Percentiles rank a stretch among this genome's conserved stretches.
Conservation (phyloP, 2,113 vertebrate genomes). For the Cyanoliseus patagonus region DNA sequence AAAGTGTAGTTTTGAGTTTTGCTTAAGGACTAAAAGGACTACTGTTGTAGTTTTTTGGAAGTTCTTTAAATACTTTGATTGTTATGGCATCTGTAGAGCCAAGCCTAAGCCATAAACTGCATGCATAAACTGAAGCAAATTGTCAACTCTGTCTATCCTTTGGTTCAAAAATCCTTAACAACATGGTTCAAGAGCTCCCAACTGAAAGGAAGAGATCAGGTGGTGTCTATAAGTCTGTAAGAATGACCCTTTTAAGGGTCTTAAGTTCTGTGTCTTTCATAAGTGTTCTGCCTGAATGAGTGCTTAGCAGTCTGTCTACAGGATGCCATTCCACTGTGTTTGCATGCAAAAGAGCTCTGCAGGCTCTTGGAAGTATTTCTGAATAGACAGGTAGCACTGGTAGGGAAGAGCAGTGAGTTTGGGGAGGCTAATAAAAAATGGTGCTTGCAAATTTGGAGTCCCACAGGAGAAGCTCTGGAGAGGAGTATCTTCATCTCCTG, state of each 20-base stretch:
- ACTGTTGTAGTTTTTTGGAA: not conserved
- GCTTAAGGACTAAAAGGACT: not conserved
- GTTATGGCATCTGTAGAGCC: not conserved
- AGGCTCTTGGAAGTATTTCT: not conserved
- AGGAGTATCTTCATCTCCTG: not conserved
- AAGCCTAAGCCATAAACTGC: not conserved
- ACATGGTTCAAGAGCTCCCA: not conserved
- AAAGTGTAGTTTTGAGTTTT: not conserved
- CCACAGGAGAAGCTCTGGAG: not conserved
- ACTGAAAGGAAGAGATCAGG: rapidly evolving
- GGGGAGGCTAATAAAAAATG: not conserved
- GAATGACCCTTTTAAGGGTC: not conserved
- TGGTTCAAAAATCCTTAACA: not conserved
- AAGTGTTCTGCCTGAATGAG: not conserved
- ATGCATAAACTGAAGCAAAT: not conserved
- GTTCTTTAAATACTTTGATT: not conserved
- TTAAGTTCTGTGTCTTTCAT: not conserved
- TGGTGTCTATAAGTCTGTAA: not conserved
- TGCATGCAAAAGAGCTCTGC: not conserved
- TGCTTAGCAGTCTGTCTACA: not conserved
- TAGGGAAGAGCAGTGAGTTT: not conserved
- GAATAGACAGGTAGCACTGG: not conserved
- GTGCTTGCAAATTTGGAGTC: not conserved
- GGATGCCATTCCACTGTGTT: not conserved
- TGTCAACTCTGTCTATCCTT: not conserved